These are phyloP conservation scores for Procambarus virginalis DNA, from an alignment of 1,140 invertebrate species.

Conservation along the genomic window DNA sequence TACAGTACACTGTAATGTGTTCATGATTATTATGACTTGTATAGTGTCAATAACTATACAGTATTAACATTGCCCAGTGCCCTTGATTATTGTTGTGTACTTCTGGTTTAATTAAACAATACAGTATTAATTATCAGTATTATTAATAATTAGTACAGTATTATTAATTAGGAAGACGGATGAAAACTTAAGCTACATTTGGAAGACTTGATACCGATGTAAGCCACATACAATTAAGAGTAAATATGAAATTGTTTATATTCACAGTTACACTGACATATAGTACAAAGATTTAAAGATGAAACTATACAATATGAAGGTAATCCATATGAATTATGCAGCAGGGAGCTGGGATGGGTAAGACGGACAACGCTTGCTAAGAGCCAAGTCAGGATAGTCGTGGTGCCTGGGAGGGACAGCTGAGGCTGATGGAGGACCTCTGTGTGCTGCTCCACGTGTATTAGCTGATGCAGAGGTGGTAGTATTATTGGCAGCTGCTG, in stretches of 20 bases:
- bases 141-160: too few species aligned
- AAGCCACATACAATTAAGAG: neutral
- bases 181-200: neutral
- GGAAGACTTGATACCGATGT: conserved; percentile 1
- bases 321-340: neutral
- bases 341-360: neutral
- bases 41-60: too few species aligned
- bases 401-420: neutral
- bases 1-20: too few species aligned
- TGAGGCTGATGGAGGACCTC: neutral
- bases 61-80: neutral
- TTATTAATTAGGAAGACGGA: neutral
- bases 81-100: neutral
- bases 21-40: too few species aligned
- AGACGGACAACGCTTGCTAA: neutral
- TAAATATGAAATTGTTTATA: neutral
- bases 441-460: neutral
- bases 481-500: conserved; percentile 16
- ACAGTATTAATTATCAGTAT: neutral
- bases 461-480: neutral
- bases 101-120: neutral
- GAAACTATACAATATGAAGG: neutral
- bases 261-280: neutral
- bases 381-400: conserved; percentile 20
- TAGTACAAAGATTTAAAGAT: neutral